phyloP scores from a whole-genome alignment of 2,113 vertebrate genomes.

The Charina bottae region DNA sequence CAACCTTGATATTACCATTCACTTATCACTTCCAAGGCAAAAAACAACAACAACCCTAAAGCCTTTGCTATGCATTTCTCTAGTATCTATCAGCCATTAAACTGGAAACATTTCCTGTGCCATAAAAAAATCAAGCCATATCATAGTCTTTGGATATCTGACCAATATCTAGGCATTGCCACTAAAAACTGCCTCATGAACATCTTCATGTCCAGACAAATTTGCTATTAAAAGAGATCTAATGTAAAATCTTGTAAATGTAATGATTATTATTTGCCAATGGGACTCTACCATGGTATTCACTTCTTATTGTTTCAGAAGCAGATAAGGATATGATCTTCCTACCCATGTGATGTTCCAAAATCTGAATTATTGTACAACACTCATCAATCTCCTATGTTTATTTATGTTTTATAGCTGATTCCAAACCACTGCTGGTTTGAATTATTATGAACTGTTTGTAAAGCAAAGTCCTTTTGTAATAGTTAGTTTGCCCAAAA shows the following conservation, averaged over 20 bases:
- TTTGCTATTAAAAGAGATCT: neutral
- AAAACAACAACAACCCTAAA: neutral
- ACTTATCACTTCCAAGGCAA: constrained; percentile 10
- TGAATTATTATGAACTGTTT: neutral
- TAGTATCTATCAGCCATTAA: constrained; percentile 8
- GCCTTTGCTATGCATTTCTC: constrained; percentile 14
- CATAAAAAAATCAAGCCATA: neutral
- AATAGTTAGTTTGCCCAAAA: neutral
- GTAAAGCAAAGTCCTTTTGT: neutral
- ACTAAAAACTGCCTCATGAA: neutral
- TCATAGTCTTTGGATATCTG: neutral
- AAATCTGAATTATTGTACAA: neutral
- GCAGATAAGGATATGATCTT: neutral
- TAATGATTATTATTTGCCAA: neutral
- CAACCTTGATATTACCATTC: constrained; percentile 14
- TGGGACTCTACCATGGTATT: no score
- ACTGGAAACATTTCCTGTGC: neutral
- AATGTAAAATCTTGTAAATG: no score
- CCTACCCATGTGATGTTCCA: neutral
- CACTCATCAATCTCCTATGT: neutral
- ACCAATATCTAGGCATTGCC: neutral
- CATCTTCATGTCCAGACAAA: neutral
- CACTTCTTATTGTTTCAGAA: neutral
- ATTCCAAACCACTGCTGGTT: neutral
- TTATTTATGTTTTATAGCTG: neutral